A percentile compares a stretch with the other conserved stretches of the same genome.
Evolutionary conservation across 2,113 vertebrate genomes (phyloP).

Genomic region (Anser cygnoides): DNA sequence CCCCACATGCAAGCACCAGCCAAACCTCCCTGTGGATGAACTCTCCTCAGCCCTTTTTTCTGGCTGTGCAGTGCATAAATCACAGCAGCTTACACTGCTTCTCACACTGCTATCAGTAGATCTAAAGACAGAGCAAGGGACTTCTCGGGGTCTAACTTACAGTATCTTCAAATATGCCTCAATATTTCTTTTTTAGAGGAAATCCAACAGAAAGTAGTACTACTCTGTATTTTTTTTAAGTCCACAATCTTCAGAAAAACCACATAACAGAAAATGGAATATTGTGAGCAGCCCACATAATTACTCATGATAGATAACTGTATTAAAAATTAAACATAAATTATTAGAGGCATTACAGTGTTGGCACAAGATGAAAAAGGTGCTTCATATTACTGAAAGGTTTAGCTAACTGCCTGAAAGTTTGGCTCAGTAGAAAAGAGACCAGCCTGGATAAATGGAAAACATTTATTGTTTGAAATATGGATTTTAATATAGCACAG

Average conservation of each 20-base stretch:
- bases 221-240: slow-evolving; percentile 61
- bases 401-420: slow-evolving; percentile 73
- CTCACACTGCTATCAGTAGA: not conserved
- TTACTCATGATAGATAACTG: slow-evolving; percentile 79
- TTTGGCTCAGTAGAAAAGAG: slow-evolving; percentile 68
- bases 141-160: not conserved
- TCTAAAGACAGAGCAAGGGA: not conserved
- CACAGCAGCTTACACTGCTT: not conserved
- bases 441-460: slow-evolving; percentile 68
- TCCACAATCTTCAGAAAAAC: slow-evolving; percentile 74
- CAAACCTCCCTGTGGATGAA: not conserved
- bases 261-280: slow-evolving; percentile 77
- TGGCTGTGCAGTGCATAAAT: not conserved
- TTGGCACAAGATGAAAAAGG: slow-evolving; percentile 80
- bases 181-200: slow-evolving; percentile 64
- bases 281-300: slow-evolving; percentile 73
- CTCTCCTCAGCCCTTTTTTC: not conserved
- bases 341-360: slow-evolving; percentile 76
- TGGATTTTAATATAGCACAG: slow-evolving; percentile 71
- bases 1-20: not conserved
- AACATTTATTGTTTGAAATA: slow-evolving; percentile 73
- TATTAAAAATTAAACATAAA: slow-evolving; percentile 86
- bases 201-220: slow-evolving; percentile 67
- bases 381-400: slow-evolving; percentile 75
- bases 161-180: not conserved